Percentiles rank a stretch among this genome's conserved stretches.
Evolutionary conservation across 2,888 invertebrate species (phyloP).

Genomic region (Watsonalla cultraria): DNA sequence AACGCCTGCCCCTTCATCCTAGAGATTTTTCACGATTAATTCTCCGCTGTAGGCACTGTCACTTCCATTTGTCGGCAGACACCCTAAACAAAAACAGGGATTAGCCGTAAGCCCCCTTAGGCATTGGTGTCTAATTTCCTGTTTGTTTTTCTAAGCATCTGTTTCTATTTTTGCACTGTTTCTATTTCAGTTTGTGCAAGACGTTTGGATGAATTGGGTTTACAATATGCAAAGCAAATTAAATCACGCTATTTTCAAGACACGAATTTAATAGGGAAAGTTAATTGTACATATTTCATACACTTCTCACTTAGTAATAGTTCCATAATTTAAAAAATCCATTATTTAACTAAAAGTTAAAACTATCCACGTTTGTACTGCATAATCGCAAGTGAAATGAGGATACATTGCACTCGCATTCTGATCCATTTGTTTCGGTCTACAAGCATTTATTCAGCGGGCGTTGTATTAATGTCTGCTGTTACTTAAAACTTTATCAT

Average conservation of each 20-base stretch:
- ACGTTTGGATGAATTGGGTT: neutral
- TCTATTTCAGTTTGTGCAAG: constrained; percentile 13
- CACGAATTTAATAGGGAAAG: too few relatives aligned
- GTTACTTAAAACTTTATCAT: constrained; percentile 29
- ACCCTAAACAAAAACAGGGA: constrained; percentile 74
- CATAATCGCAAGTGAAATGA: neutral
- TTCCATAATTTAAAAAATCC: too few relatives aligned
- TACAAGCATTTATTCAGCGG: neutral
- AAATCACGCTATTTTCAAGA: too few relatives aligned
- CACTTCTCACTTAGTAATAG: too few relatives aligned
- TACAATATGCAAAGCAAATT: neutral
- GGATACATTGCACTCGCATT: neutral
- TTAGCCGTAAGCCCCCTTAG: constrained; percentile 63
- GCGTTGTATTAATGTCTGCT: constrained; percentile 17
- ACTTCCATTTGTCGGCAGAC: constrained; percentile 70
- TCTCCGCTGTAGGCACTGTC: constrained; percentile 67
- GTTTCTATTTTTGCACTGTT: constrained; percentile 48
- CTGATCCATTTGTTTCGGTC: neutral
- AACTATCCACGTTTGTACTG: too few relatives aligned
- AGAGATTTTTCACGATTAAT: constrained; percentile 76
- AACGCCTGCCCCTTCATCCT: constrained; percentile 49
- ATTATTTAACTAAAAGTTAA: too few relatives aligned
- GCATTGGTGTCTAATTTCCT: constrained; percentile 62
- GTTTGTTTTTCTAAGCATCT: constrained; percentile 53
- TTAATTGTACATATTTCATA: too few relatives aligned